Evolutionary conservation across 2,113 vertebrate genomes (phyloP).

Genomic region (Peromyscus leucopus): DNA sequence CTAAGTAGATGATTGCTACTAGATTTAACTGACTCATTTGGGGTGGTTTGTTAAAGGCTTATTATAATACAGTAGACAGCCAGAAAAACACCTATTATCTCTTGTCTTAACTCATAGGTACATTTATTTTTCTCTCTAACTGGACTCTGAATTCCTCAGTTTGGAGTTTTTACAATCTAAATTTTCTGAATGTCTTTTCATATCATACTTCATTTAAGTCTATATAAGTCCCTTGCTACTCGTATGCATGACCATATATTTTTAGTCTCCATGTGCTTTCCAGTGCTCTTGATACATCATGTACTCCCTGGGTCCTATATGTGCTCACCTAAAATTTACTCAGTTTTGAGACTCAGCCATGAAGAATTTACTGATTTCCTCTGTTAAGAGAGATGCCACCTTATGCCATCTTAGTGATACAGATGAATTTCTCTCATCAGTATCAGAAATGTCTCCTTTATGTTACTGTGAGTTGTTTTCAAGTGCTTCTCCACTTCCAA

Average conservation of each 20-base stretch:
- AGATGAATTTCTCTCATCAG: background rate
- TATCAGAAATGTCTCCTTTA: background rate
- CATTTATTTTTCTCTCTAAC: background rate
- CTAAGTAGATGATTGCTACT: background rate
- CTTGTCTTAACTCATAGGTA: background rate
- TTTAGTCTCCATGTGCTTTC: background rate
- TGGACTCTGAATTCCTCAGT: background rate
- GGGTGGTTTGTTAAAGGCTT: background rate
- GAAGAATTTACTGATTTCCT: conserved; percentile 37
- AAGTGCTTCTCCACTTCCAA: background rate
- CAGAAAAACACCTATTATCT: background rate
- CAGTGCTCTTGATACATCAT: background rate
- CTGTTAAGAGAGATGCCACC: background rate
- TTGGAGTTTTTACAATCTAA: background rate
- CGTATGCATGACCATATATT: background rate
- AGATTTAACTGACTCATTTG: background rate
- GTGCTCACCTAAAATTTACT: background rate
- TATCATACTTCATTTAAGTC: background rate
- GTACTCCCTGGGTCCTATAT: background rate
- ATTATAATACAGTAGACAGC: background rate
- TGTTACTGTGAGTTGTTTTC: background rate
- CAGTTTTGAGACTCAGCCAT: background rate
- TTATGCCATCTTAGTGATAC: background rate
- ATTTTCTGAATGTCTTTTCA: conserved; percentile 2
- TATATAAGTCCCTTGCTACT: background rate